These are phyloP conservation scores for Chroicocephalus ridibundus DNA, from an alignment of 2,113 vertebrate genomes.

Conservation along the genomic window DNA sequence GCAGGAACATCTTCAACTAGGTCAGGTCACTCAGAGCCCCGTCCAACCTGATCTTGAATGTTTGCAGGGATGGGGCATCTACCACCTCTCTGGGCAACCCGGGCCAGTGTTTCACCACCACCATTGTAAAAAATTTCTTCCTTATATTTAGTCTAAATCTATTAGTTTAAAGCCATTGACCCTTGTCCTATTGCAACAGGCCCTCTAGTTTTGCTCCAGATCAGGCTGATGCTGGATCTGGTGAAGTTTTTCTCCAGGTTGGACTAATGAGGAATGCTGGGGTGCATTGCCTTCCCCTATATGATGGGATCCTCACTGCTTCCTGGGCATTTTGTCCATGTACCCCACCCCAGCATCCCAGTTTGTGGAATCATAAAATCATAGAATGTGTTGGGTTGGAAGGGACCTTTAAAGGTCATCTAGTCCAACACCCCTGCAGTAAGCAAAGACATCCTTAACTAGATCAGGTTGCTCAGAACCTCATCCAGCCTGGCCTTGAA, in stretches of 20 bases:
- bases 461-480: no score
- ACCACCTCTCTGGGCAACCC: neutral
- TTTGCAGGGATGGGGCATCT: neutral
- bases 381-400: no score
- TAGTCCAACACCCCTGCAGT: no score
- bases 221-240: neutral
- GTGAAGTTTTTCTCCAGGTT: neutral
- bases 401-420: no score
- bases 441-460: no score
- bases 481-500: no score
- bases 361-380: neutral
- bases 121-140: neutral
- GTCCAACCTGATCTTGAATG: neutral
- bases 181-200: neutral
- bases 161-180: neutral
- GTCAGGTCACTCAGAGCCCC: neutral
- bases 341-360: neutral
- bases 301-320: neutral
- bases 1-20: neutral
- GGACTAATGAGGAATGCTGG: neutral
- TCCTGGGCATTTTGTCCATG: neutral
- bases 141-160: neutral
- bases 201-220: neutral
- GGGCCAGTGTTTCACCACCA: neutral
- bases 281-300: neutral